These are phyloP conservation scores for Talpa occidentalis DNA, from an alignment of 2,113 vertebrate species.

Conservation along the genomic window DNA sequence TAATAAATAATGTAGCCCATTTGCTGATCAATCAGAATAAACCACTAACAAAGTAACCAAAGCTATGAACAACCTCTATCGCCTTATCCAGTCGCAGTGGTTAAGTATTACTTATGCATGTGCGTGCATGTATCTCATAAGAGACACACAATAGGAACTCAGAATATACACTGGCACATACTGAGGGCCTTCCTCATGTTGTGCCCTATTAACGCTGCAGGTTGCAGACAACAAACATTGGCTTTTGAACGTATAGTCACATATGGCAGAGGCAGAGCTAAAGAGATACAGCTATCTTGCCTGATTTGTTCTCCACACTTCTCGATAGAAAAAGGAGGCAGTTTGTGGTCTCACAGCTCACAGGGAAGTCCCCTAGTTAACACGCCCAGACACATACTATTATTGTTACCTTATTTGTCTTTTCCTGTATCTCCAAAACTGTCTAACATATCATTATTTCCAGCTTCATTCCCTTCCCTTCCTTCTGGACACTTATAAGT, in stretches of 20 bases:
- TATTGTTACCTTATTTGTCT: slow-evolving; percentile 7
- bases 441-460: background rate
- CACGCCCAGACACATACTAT: background rate
- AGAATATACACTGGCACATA: background rate
- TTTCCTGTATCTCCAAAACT: background rate
- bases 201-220: background rate
- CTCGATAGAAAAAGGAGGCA: background rate
- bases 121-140: background rate
- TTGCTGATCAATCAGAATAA: background rate
- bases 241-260: background rate
- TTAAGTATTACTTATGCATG: background rate
- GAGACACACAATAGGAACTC: background rate
- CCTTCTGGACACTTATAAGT: background rate
- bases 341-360: background rate
- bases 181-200: background rate
- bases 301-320: background rate
- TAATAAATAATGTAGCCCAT: background rate
- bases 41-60: background rate
- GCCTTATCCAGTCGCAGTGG: background rate
- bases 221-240: background rate
- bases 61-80: background rate
- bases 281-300: too few relatives aligned
- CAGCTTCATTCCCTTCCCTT: background rate
- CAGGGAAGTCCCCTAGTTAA: background rate
- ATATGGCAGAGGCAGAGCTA: too few relatives aligned